Base-by-base conservation (phyloP, 2,113 vertebrate species). In the Sinocyclocheilus grahami region DNA sequence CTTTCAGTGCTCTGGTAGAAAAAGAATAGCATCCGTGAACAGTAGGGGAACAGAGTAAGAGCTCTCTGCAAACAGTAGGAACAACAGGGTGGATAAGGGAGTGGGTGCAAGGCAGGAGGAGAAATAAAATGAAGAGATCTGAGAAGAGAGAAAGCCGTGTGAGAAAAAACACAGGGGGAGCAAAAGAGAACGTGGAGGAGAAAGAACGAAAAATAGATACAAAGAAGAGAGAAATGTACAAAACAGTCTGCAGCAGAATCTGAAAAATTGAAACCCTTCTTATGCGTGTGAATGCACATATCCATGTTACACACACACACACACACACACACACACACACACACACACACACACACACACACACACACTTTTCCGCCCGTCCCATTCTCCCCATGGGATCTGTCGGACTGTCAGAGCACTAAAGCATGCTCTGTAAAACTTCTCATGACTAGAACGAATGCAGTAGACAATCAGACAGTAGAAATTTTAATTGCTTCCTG, bases 1-100 rank as follows among this genome's bases (percentile, higher is more conserved):
- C 97, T 99, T 98, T 97, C 95, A 97, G 97, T 96, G 96, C 97
- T 97, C 96, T 0, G 93, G 94, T 92, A 96, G 91, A 95, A 91
- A 94, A 93, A 94, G 91, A 93, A 80, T 22, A 92, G 90, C 91
- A 88, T 91, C 92, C 91, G 92, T 92, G 91, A 94, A 91, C 91
- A 93, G 82, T 78, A 74, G 82, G 51, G 82, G 69, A 72, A 83
- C 82, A 83, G 48, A 82, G 46, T 51, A 20, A 82, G 39, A 53
- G n/a, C 80, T 53, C 62, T 69, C 62, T 82, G 62, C 42, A 71
- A 82, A 82, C 80, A 82, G 63, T 22, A 71, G 80, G 94, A 92
- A 89, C 91, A 85, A 93, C 89, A 93, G 91, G 92, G 89, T 93
- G 88, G 90, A 91, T 88, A 87, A 90, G 88, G 91, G 88, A 90